A percentile compares a stretch with the other conserved stretches of the same genome.
Evolutionary conservation across 2,888 invertebrate genomes (phyloP).

Genomic region (Yponomeuta plumbellus): DNA sequence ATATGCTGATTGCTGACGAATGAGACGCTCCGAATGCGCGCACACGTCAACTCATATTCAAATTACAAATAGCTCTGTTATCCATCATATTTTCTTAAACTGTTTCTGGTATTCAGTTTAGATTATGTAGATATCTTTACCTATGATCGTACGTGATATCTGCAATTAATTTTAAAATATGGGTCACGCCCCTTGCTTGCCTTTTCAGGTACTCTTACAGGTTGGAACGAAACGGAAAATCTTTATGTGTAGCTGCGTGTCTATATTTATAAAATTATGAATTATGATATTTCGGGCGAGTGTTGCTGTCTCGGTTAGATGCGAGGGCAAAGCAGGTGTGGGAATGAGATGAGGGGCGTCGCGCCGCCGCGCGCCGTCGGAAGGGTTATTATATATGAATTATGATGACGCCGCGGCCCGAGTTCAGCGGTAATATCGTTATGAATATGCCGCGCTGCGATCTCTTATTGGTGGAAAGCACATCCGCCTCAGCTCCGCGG

Average conservation of each 20-base stretch:
- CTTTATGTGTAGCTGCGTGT: conserved; percentile 39
- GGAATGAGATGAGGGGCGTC: conserved; percentile 61
- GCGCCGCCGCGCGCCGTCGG: conserved; percentile 58
- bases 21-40: conserved; percentile 72
- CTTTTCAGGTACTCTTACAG: conserved; percentile 16
- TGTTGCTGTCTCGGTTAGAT: conserved; percentile 57
- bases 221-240: conserved; percentile 48
- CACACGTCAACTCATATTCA: conserved; percentile 74
- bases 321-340: conserved; percentile 33
- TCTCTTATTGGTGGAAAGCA: conserved; percentile 72
- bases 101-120: not conserved
- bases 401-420: conserved; percentile 72
- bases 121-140: not conserved
- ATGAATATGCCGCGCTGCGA: conserved; percentile 72
- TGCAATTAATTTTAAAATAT: not conserved
- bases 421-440: conserved; percentile 75
- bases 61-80: conserved; percentile 73
- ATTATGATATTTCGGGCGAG: conserved; percentile 66
- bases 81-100: not conserved
- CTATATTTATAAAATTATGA: conserved; percentile 65
- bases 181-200: not conserved
- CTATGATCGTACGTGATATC: not conserved
- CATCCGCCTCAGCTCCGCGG: conserved; percentile 68
- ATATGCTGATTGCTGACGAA: conserved; percentile 76
- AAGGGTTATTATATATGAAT: conserved; percentile 78